These are phyloP conservation scores for Philotrypesis tridentata DNA, from an alignment of 1,140 invertebrate genomes.

Conservation along the genomic window DNA sequence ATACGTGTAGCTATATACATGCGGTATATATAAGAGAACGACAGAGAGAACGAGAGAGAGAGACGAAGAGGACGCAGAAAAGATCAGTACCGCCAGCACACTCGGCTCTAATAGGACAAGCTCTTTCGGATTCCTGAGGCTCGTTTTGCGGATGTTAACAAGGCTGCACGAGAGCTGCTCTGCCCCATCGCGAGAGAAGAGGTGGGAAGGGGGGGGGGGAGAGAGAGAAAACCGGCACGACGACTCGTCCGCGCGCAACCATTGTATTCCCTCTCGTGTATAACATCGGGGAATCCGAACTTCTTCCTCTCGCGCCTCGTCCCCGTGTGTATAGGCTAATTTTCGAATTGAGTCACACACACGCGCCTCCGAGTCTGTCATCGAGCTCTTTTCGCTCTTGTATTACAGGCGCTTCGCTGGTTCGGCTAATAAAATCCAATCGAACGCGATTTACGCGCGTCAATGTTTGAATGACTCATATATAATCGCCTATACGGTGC, in stretches of 20 bases:
- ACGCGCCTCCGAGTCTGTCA: too few relatives aligned
- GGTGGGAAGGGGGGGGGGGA: too few relatives aligned
- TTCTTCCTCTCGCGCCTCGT: too few relatives aligned
- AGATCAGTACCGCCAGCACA: slow-evolving; percentile 17
- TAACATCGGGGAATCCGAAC: background rate
- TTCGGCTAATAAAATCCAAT: too few relatives aligned
- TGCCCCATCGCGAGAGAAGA: slow-evolving; percentile 54
- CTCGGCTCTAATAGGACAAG: slow-evolving; percentile 66
- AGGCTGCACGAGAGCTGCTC: slow-evolving; percentile 61
- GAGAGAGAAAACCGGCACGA: slow-evolving; percentile 54
- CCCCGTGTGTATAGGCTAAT: background rate
- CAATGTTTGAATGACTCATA: too few relatives aligned
- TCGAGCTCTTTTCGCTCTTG: too few relatives aligned
- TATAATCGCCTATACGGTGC: too few relatives aligned
- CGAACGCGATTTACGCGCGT: too few relatives aligned
- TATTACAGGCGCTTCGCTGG: too few relatives aligned
- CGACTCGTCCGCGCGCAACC: background rate
- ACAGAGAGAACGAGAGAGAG: too few relatives aligned
- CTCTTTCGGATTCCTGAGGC: slow-evolving; percentile 69
- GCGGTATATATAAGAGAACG: too few relatives aligned
- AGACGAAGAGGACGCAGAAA: background rate
- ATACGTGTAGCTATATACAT: background rate
- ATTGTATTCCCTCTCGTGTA: background rate
- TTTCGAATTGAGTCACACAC: background rate
- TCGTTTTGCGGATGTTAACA: slow-evolving; percentile 73